phyloP scores from a whole-genome alignment of 2,797 vertebrate genomes.

The Anableps anableps region DNA sequence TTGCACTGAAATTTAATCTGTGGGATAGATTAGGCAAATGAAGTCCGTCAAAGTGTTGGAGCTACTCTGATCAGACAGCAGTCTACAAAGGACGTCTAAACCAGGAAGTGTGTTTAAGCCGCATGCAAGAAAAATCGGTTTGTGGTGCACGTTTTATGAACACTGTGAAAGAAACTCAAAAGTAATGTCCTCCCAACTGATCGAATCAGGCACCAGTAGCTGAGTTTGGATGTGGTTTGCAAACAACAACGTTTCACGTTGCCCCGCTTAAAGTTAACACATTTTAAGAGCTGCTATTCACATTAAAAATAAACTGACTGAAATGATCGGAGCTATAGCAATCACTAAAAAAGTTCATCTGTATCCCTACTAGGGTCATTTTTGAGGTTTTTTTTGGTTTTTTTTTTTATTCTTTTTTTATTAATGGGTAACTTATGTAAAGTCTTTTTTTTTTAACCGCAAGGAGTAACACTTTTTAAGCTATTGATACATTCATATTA shows the following conservation, averaged over 20 bases:
- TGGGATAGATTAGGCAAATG: neutral
- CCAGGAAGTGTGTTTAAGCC: neutral
- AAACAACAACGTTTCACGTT: neutral
- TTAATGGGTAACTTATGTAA: neutral
- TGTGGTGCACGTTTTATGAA: neutral
- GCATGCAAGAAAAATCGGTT: neutral
- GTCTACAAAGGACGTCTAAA: slow-evolving; percentile 3
- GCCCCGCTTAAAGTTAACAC: neutral
- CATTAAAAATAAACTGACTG: neutral
- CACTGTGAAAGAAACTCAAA: neutral
- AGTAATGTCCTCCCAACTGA: neutral
- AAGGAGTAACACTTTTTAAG: neutral
- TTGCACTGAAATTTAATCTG: slow-evolving; percentile 3
- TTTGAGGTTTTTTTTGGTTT: neutral
- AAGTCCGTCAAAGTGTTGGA: neutral
- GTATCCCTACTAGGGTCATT: neutral
- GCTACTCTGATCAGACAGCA: neutral
- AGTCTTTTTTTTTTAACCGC: neutral
- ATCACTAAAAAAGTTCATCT: neutral
- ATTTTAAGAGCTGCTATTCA: neutral
- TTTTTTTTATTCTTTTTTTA: neutral
- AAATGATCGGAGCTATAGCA: neutral
- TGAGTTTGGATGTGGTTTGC: neutral
- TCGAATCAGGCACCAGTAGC: neutral
- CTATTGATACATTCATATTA: neutral